Base-by-base conservation (phyloP, 2,888 invertebrate genomes). In the Lasioglossum malachurum region DNA sequence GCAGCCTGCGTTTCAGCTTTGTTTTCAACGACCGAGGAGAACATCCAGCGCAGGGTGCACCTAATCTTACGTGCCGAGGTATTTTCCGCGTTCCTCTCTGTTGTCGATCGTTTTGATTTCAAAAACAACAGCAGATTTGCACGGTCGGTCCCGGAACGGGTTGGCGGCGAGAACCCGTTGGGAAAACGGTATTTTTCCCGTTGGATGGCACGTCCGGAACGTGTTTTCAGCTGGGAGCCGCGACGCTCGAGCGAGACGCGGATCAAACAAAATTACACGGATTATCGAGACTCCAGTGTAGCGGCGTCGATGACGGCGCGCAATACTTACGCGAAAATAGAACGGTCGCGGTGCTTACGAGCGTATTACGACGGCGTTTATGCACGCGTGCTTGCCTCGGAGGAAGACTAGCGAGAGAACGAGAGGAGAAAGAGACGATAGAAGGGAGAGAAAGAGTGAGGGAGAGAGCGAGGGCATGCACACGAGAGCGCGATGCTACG, bases 261-360 rank as follows among this genome's bases (percentile, higher is more conserved):
- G 44, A 41, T 71, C 35, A 44, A 69, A 53, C 78, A 35, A 49
- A 73, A 73, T 73, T 49, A 73, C 73, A 73, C 73, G 73, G 73
- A 73, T 73, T 49, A 73, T 73, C 73, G 73, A 53, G 19, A 53
- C 46, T 73, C 46, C 73, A 35, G 60, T 46, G 73, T 73, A 73
- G 27, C 49, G 73, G 16, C 60, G 78, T 74, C 80, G 87, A 69
- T 73, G 72, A 67, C 79, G 27, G 38, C 19, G 69, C 69, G 69
- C 69, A 38, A 69, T 69, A 38, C 38, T n/a, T 75, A 82, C 84
- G 79, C 80, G 84, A 88, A 89, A 89, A 89, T 90, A 90, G 88
- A 83, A 84, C 80, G 67, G 71, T 84, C 84, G 84, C 27, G 83
- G 64, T 27, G 75, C 72, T 81, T 83, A 82, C 78, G 77, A 82